Base-by-base conservation (phyloP, 2,797 vertebrate species). In the Centropyge bicolor region DNA sequence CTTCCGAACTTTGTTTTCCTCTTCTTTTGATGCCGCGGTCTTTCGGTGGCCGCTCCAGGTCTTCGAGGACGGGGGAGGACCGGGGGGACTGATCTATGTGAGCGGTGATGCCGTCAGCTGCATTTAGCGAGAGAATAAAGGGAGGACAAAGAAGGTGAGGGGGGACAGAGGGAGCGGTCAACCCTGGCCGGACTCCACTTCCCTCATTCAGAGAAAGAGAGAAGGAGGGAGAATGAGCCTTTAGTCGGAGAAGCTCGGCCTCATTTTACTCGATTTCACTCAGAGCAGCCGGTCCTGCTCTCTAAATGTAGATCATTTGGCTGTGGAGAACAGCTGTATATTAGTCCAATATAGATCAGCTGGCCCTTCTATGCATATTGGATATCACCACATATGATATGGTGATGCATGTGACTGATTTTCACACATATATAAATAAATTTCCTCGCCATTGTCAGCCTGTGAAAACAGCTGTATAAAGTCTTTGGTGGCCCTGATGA, bases 1-100 rank as follows among this genome's bases (percentile, higher is more conserved):
- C 90, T 91, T 92, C 85, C 71, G 60, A 90, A 93, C 86, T 77
- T 91, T 88, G 78, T 84, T 86, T 83, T 78, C 61, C 74, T 84
- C 43, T 70, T 83, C 83, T 77, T 84, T 70, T 56, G 69, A 86
- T 9, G 2, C 46, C 36, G 1, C 1, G 17, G 51, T 55, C 36
- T 2, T 74, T 83, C 70, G 41, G 64, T 54, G 40, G 59, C 57
- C 46, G 38, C 41, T 66, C 22, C 3, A 4, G 38, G 75, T 74
- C 80, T 60, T 76, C 35, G 14, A 68, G 57, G 54, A 76, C 67
- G n/a, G 57, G 78, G 20, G 62, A 55, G 36, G 49, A 78, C 19
- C 60, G 54, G 36, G 51, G 59, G 52, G 36, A 6, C 52, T 1
- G 48, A 72, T 77, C 46, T 57, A 51, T 80, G 49, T 74, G 85